Base-by-base conservation (phyloP, 2,888 invertebrate species). In the Argyresthia goedartella region DNA sequence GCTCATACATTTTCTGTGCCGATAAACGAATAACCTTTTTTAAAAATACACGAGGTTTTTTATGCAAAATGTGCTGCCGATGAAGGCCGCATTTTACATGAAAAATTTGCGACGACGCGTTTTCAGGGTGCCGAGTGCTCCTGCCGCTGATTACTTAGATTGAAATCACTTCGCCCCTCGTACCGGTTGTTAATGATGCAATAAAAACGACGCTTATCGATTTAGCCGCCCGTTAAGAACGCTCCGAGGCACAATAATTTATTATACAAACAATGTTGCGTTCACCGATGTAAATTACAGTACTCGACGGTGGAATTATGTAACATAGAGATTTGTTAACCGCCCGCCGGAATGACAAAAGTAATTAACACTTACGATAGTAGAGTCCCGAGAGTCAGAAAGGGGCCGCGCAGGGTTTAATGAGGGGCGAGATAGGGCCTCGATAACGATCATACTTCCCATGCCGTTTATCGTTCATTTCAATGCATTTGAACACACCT, bases 161-260 rank as follows among this genome's bases (percentile, higher is more conserved):
- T 80, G 73, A 76, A 77, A 84, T 81, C 79, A 71, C 66, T 70
- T 71, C 69, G 70, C 74, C 76, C 74, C 80, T 74, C 74, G 73
- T 68, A 69, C 63, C 62, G 75, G 71, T 71, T 71, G 76, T 81
- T 82, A 85, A 84, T 84, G 80, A 77, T 78, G 82, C 76, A 77
- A 84, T 85, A 84, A 85, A 81, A 81, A 79, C 73, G 75, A 72
- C 75, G 73, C 78, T 80, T 81, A 82, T 82, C 81, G 81, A 81
- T 77, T 78, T 74, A 78, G 73, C 73, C 71, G 70, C 70, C 76
- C 72, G 76, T 76, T 77, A 77, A 81, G 76, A 77, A 72, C 71
- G 73, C 75, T 78, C 65, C 64, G 73, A 79, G 79, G 73, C 73
- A 75, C 74, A 72, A 77, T 77, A 76, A 81, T 78, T 81, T 80